phyloP scores from a whole-genome alignment of 2,888 invertebrate genomes.

The Volucella zonaria region DNA sequence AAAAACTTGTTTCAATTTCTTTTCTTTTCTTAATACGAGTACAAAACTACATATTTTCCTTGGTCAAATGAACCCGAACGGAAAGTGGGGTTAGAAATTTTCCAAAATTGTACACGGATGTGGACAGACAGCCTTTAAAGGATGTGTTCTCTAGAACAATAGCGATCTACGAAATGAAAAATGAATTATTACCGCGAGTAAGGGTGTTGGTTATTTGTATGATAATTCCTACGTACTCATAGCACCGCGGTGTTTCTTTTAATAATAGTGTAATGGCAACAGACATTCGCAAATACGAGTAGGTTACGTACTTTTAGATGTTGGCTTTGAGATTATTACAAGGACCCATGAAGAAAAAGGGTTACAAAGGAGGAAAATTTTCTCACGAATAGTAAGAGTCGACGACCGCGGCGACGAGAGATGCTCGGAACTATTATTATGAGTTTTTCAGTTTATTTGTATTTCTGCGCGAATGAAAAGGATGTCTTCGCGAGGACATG shows the following conservation, averaged over 20 bases:
- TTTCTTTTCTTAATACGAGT: neutral
- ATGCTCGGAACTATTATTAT: conserved; percentile 23
- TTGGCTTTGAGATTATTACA: conserved; percentile 54
- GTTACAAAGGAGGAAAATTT: conserved; percentile 51
- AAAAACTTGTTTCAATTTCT: conserved; percentile 51
- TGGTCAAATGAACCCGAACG: conserved; percentile 21
- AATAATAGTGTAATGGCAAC: conserved; percentile 39
- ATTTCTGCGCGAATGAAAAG: conserved; percentile 44
- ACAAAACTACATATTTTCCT: conserved; percentile 29
- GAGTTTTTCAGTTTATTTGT: conserved; percentile 11
- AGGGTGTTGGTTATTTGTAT: no score
- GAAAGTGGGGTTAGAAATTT: conserved; percentile 15
- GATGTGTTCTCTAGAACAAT: conserved; percentile 62
- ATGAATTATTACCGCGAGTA: conserved; percentile 61
- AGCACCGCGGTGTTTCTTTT: conserved; percentile 59
- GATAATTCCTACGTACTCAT: no score
- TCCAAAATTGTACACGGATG: conserved; percentile 27
- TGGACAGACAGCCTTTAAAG: conserved; percentile 23
- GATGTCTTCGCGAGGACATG: conserved; percentile 51
- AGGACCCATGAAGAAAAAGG: conserved; percentile 50
- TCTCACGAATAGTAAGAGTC: conserved; percentile 53
- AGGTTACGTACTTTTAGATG: neutral
- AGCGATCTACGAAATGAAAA: conserved; percentile 8
- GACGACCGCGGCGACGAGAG: conserved; percentile 12
- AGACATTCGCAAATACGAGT: conserved; percentile 52